Base-by-base conservation (phyloP, 2,888 invertebrate genomes). In the Gandaritis pyraliata region DNA sequence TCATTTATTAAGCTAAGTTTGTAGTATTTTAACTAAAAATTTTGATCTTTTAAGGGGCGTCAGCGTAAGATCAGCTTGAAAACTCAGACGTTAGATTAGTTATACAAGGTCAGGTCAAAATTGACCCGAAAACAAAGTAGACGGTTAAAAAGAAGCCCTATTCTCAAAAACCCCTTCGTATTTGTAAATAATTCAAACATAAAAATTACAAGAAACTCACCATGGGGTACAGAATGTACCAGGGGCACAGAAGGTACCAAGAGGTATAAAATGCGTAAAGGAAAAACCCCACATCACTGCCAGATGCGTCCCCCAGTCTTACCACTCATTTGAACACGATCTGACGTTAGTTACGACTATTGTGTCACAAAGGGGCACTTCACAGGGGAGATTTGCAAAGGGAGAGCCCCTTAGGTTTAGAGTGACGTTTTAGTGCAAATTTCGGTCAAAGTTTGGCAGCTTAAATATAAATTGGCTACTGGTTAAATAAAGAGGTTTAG, bases 301-400 rank as follows among this genome's bases (percentile, higher is more conserved):
- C 69, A 68, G 66, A 69, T 65, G 71, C 65, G 61, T 57, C 67
- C 66, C 58, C 51, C 56, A 67, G 66, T 67, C 61, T 57, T 65
- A 61, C 61, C 65, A 66, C 62, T 67, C 71, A 69, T 71, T 71
- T 61, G 71, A 69, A 68, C 69, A 52, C 62, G 57, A 64, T 64
- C 64, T 61, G 68, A 67, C 69, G 65, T 71, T 66, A 66, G 62
- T 67, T 65, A 64, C 67, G 61, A 60, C 65, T 60, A 64, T 64
- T 66, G 67, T 65, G 63, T 66, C 68, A 58, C 54, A 57, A 60
- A 63, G 66, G 69, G 68, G 63, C 58, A 55, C 61, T 57, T 65
- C 62, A 65, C 58, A 39, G 62, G 64, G 68, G 69, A 66, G 61
- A 60, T 60, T 53, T 59, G 33, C 50, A 33, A 64, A 43, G 56